These are phyloP conservation scores for Chaetodon auriga DNA, from an alignment of 2,113 vertebrate genomes.

Conservation along the genomic window DNA sequence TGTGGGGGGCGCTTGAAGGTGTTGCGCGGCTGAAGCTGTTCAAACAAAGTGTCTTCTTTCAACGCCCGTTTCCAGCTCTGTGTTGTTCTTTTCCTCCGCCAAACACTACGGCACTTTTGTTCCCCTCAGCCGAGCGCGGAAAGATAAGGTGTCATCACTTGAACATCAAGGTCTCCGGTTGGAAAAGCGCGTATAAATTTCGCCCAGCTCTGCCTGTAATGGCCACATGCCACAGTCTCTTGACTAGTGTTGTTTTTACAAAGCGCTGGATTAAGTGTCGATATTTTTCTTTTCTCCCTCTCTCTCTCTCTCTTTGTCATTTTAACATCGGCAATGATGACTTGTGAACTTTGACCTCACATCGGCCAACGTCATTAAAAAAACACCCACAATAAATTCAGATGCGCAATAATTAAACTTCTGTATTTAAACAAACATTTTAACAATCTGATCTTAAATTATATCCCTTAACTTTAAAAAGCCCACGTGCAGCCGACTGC, in stretches of 20 bases:
- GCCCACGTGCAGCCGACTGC: too few species aligned
- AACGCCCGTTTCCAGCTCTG: conserved; percentile 66
- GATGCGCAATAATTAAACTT: too few species aligned
- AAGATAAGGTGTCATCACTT: conserved; percentile 72
- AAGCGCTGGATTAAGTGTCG: conserved; percentile 22
- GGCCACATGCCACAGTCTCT: conserved; percentile 50
- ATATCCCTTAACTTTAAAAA: not conserved
- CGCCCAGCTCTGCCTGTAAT: conserved; percentile 32
- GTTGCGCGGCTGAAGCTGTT: conserved; percentile 67
- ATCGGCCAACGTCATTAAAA: not conserved
- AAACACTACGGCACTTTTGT: conserved; percentile 66
- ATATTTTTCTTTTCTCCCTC: not conserved
- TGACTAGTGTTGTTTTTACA: conserved; percentile 53
- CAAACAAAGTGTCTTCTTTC: conserved; percentile 81
- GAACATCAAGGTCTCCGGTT: conserved; percentile 55
- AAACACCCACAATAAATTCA: not conserved
- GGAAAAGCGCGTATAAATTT: conserved; percentile 31
- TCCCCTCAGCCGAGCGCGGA: conserved; percentile 54
- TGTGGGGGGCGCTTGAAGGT: not conserved
- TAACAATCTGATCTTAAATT: not conserved
- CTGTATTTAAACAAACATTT: not conserved
- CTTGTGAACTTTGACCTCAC: conserved; percentile 44
- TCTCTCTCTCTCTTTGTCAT: not conserved
- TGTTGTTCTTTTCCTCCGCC: conserved; percentile 29
- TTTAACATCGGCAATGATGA: not conserved